Conservation (phyloP, 2,113 vertebrate genomes). For the Heteronetta atricapilla region DNA sequence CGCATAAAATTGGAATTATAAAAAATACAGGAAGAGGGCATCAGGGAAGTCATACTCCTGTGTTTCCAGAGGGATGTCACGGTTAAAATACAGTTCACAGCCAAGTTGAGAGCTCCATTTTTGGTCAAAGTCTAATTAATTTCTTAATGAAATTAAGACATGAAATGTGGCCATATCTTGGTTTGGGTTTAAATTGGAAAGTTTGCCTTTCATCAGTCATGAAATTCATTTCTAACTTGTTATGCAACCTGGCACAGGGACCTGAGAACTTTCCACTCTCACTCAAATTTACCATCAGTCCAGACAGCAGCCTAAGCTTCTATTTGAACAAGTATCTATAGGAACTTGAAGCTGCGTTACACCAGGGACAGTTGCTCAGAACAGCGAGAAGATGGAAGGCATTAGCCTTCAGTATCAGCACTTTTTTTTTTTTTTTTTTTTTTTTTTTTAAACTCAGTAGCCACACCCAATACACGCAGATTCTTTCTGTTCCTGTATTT, state of each 20-base stretch:
- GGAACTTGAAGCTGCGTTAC: not conserved
- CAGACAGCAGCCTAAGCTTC: not conserved
- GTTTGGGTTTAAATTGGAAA: not conserved
- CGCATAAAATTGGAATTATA: not conserved
- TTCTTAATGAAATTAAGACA: not conserved
- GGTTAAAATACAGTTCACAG: not conserved
- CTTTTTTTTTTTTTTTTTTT: not conserved
- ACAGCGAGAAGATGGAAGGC: not conserved
- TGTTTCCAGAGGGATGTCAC: not conserved
- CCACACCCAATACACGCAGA: no score
- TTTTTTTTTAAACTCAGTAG: no score
- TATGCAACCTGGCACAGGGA: not conserved
- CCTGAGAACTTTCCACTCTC: not conserved
- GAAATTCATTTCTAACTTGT: not conserved
- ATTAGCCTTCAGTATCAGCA: accelerated
- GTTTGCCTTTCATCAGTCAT: not conserved
- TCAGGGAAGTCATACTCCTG: not conserved
- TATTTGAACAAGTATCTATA: not conserved
- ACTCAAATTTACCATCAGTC: not conserved
- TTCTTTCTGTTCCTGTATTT: not conserved
- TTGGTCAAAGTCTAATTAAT: not conserved
- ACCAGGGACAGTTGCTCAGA: not conserved
- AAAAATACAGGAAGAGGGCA: not conserved
- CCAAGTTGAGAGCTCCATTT: not conserved
- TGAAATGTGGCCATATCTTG: not conserved